These are phyloP conservation scores for Sylvia borin DNA, from an alignment of 2,797 vertebrate species.

Conservation along the genomic window DNA sequence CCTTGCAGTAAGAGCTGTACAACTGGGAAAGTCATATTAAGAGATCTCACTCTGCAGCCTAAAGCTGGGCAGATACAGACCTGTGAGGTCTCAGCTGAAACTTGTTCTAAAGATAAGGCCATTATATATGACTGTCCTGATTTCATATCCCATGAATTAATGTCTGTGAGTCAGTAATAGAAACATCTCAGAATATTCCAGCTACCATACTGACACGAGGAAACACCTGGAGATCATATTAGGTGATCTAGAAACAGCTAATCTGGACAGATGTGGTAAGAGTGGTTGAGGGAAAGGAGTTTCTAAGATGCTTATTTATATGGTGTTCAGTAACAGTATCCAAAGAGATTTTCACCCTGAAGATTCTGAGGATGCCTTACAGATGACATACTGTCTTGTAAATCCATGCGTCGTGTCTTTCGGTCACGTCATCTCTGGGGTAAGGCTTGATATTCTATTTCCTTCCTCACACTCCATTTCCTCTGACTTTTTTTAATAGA, in stretches of 20 bases:
- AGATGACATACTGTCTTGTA: conserved; percentile 22
- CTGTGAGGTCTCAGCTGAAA: background rate
- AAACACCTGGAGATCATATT: conserved; percentile 21
- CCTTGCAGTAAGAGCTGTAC: background rate
- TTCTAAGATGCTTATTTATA: background rate
- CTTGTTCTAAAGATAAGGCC: background rate
- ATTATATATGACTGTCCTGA: background rate
- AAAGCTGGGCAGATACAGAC: background rate
- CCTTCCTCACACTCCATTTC: background rate
- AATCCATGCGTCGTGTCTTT: background rate
- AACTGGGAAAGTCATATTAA: background rate
- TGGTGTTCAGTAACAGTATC: background rate
- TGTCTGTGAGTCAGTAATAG: background rate
- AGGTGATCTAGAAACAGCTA: background rate
- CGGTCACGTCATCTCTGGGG: background rate
- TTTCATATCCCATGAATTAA: background rate
- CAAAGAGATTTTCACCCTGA: background rate
- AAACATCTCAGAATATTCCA: background rate
- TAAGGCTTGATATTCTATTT: background rate
- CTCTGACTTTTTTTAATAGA: background rate
- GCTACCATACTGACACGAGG: background rate
- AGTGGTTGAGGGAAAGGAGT: background rate
- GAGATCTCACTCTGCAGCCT: background rate
- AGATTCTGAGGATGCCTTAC: conserved; percentile 19
- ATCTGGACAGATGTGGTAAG: background rate